Evolutionary conservation across 2,888 invertebrate species (phyloP).

Genomic region (Koerneria pararmatus): DNA sequence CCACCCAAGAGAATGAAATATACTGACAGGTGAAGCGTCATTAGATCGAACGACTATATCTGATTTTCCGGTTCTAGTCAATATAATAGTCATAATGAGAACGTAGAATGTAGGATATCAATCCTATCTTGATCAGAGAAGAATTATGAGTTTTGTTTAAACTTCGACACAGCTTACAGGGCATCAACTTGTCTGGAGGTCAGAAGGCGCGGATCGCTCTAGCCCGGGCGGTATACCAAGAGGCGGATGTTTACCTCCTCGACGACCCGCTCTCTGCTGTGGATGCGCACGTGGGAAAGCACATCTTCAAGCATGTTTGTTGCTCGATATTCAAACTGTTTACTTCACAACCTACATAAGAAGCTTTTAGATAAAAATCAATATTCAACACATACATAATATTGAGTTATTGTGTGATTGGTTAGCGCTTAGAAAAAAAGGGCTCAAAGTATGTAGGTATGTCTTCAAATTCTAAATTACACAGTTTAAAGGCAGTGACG

Average conservation of each 20-base stretch:
- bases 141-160: not conserved
- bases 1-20: too few relatives aligned
- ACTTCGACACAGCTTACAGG: constrained; percentile 67
- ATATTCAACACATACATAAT: too few relatives aligned
- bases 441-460: too few relatives aligned
- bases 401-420: too few relatives aligned
- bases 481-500: too few relatives aligned
- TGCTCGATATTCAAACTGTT: not conserved
- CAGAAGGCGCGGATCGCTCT: constrained; percentile 76
- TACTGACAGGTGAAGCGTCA: too few relatives aligned
- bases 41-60: too few relatives aligned
- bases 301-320: constrained; percentile 71
- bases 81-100: not conserved
- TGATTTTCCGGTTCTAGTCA: not conserved
- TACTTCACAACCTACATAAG: too few relatives aligned
- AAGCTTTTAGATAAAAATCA: too few relatives aligned
- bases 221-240: constrained; percentile 72
- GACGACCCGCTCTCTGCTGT: constrained; percentile 94
- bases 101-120: not conserved
- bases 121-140: constrained; percentile 4
- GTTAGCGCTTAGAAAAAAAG: too few relatives aligned
- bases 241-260: constrained; percentile 78
- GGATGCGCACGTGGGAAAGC: constrained; percentile 93
- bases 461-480: too few relatives aligned
- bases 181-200: constrained; percentile 86